Base-by-base conservation (phyloP, 2,797 vertebrate species). In the Intellagama lesueurii region DNA sequence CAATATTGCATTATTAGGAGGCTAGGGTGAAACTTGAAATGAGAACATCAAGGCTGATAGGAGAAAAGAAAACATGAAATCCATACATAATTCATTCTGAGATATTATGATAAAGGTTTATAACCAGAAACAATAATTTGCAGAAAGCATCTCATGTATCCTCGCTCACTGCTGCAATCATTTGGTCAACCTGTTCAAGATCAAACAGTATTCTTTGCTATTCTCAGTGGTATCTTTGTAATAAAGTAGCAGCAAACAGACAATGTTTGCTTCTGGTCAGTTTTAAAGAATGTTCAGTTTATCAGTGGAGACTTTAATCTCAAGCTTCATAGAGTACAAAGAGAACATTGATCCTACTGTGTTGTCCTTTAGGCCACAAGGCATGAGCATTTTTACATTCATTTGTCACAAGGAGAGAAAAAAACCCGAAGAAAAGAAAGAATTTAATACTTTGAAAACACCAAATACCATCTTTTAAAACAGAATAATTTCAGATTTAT, bases 1-100 rank as follows among this genome's bases (percentile, higher is more conserved):
- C 98, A 98, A 98, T 99, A 98, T 97, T 96, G 96, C 95, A 97
- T 97, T 98, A 98, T 98, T 98, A 98, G 97, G 98, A 98, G 97
- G 95, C 97, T 97, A 97, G 98, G 96, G 94, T 97, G 97, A 98
- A 98, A 97, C 94, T 97, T 97, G 97, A 97, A 98, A 98, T 98
- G 98, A 98, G 98, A 98, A 98, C 97, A 98, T 99, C 98, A 98
- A 98, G 97, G 97, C 97, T 97, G 96, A 96, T 98, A 97, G 97
- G 95, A 97, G 96, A 96, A 96, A 96, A 97, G 96, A 96, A 97
- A 98, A 98, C 98, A 98, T 97, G 97, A 97, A 97, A 97, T 97
- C 96, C 97, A 97, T 97, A 97, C 96, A 97, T 97, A 97, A 98
- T 97, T 97, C 97, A 97, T 97, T 97, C 94, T 93, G 94, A 96